These are phyloP conservation scores for Oedothorax gibbosus DNA, from an alignment of 1,140 invertebrate species.

Conservation along the genomic window DNA sequence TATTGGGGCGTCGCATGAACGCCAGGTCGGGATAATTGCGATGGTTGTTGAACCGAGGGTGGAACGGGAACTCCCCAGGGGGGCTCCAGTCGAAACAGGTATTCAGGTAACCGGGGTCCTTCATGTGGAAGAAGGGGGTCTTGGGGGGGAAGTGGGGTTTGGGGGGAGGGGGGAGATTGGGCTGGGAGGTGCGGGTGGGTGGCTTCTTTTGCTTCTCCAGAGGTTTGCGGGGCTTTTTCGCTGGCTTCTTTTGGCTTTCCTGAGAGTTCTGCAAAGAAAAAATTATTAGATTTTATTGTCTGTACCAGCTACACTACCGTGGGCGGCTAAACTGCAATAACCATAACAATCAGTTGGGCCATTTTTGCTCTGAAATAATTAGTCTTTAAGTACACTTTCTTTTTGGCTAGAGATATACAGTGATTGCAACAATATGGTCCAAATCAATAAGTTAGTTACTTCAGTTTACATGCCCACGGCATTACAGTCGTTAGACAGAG, in stretches of 20 bases:
- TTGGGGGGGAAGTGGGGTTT: conserved; percentile 17
- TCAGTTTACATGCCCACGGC: too few relatives aligned
- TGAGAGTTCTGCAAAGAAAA: conserved; percentile 11
- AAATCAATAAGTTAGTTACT: too few relatives aligned
- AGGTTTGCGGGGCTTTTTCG: conserved; percentile 28
- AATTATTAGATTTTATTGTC: not conserved
- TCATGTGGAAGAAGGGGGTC: conserved; percentile 2
- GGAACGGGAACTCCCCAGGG: not conserved
- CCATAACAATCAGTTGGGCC: too few relatives aligned
- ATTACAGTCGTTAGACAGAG: too few relatives aligned
- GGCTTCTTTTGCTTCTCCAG: conserved; percentile 19
- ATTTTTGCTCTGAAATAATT: too few relatives aligned
- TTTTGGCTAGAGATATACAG: too few relatives aligned
- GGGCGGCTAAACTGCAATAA: too few relatives aligned
- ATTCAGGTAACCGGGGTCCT: not conserved
- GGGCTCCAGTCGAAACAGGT: conserved; percentile 40
- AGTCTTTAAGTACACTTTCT: too few relatives aligned
- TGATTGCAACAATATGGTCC: too few relatives aligned
- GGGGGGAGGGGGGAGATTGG: not conserved
- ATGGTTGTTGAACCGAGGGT: conserved; percentile 1
- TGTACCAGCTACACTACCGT: too few relatives aligned
- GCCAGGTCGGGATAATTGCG: conserved; percentile 9
- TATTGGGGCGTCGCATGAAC: conserved; percentile 11
- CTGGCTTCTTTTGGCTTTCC: conserved; percentile 30
- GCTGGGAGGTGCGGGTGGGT: not conserved